phyloP scores from a whole-genome alignment of 2,113 vertebrate genomes.

The Rhegmatorhina hoffmannsi region DNA sequence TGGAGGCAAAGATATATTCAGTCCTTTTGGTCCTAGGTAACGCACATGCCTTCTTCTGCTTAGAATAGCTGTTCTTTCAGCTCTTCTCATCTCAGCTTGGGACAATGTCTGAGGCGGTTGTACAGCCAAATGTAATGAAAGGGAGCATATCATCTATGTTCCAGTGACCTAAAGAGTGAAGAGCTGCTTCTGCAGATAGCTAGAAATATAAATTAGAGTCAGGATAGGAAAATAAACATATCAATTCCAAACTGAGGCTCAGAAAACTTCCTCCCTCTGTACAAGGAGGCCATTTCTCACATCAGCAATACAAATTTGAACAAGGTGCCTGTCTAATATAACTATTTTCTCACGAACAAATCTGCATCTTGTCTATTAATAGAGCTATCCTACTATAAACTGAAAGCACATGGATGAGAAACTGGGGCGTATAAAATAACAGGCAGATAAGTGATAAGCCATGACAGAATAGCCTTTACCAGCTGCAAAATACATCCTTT shows the following conservation, averaged over 20 bases:
- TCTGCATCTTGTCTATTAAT: neutral
- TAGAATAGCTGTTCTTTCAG: slow-evolving; percentile 1
- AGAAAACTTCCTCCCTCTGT: neutral
- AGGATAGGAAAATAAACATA: neutral
- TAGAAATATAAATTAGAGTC: neutral
- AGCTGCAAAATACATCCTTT: neutral
- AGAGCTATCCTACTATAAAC: neutral
- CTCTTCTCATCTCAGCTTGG: neutral
- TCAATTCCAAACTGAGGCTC: neutral
- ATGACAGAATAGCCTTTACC: neutral
- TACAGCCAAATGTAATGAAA: neutral
- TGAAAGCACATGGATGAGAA: neutral
- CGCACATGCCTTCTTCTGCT: neutral
- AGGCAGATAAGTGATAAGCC: neutral
- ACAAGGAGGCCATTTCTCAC: neutral
- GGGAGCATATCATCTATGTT: neutral
- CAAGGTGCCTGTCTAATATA: neutral
- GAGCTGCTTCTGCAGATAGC: neutral
- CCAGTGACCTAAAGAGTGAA: neutral
- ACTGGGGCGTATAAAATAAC: neutral
- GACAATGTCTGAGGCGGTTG: neutral
- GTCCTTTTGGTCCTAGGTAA: neutral
- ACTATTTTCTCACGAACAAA: neutral
- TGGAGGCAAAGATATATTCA: neutral
- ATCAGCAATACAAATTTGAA: neutral